Percentiles rank a stretch among this genome's conserved stretches.
Conservation (phyloP, 2,113 vertebrate species). For the Pelvicachromis taeniatus region DNA sequence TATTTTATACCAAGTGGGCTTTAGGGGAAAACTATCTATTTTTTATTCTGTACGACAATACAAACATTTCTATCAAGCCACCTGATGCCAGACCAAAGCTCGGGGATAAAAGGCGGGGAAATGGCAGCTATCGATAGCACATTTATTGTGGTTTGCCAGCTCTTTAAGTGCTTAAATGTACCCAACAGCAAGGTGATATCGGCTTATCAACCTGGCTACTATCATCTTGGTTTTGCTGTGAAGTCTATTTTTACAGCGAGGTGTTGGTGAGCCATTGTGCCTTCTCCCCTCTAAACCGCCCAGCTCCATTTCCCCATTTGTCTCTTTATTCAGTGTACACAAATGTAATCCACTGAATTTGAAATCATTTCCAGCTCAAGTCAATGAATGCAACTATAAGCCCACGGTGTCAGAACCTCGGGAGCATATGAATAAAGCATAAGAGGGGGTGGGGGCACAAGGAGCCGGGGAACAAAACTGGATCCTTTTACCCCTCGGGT, state of each 20-base stretch:
- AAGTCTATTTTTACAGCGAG: constrained; percentile 2
- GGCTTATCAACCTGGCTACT: constrained; percentile 22
- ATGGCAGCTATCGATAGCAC: neutral
- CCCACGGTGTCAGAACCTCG: constrained; percentile 47
- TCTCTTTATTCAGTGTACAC: constrained; percentile 37
- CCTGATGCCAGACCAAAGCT: constrained; percentile 18
- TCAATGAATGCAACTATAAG: constrained; percentile 57
- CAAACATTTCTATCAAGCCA: constrained; percentile 13
- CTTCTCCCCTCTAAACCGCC: neutral
- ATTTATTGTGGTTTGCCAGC: neutral
- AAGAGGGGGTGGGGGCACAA: neutral
- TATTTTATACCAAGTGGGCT: neutral
- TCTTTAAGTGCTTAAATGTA: constrained; percentile 21
- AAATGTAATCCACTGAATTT: constrained; percentile 60
- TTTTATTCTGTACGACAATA: neutral
- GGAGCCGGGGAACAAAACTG: constrained; percentile 43
- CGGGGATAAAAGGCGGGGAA: constrained; percentile 7
- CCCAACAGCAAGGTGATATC: constrained; percentile 14
- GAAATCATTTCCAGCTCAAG: constrained; percentile 57
- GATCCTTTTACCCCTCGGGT: constrained; percentile 47
- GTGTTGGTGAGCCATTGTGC: constrained; percentile 6
- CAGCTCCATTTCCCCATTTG: neutral
- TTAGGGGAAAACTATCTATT: neutral
- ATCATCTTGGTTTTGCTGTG: neutral
- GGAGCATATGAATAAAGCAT: constrained; percentile 62